Evolutionary conservation across 2,797 vertebrate species (phyloP).

Genomic region (Tenualosa ilisha): DNA sequence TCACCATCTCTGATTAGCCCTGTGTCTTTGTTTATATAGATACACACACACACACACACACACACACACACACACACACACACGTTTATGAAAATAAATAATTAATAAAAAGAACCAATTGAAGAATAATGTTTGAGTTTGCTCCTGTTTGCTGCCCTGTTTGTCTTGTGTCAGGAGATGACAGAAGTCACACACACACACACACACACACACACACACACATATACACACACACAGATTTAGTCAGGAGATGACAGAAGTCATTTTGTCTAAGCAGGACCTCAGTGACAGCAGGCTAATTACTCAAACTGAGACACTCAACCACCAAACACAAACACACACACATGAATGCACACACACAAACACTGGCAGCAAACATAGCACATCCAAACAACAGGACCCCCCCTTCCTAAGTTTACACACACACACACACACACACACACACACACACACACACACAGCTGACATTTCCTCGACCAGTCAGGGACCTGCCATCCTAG

Average conservation of each 20-base stretch:
- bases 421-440: too few species aligned
- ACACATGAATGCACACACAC: neutral
- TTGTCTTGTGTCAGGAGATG: neutral
- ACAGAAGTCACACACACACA: too few species aligned
- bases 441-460: too few species aligned
- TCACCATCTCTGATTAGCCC: neutral
- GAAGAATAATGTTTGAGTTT: neutral
- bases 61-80: constrained; percentile 10
- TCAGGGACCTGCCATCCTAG: too few species aligned
- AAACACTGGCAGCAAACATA: too few species aligned
- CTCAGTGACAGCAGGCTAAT: neutral
- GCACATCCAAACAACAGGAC: too few species aligned
- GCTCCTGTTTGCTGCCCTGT: neutral
- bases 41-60: neutral
- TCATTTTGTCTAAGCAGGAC: neutral
- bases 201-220: too few species aligned
- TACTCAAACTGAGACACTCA: neutral
- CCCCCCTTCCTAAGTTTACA: too few species aligned
- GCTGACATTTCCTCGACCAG: too few species aligned
- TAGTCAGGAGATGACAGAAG: too few species aligned
- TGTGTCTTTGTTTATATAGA: neutral
- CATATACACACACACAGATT: too few species aligned
- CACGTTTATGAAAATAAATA: neutral
- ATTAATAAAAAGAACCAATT: neutral
- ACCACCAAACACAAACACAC: neutral